Percentiles rank a stretch among this genome's conserved stretches.
phyloP scores from a whole-genome alignment of 1,140 invertebrate species.

The Camponotus pennsylvanicus region DNA sequence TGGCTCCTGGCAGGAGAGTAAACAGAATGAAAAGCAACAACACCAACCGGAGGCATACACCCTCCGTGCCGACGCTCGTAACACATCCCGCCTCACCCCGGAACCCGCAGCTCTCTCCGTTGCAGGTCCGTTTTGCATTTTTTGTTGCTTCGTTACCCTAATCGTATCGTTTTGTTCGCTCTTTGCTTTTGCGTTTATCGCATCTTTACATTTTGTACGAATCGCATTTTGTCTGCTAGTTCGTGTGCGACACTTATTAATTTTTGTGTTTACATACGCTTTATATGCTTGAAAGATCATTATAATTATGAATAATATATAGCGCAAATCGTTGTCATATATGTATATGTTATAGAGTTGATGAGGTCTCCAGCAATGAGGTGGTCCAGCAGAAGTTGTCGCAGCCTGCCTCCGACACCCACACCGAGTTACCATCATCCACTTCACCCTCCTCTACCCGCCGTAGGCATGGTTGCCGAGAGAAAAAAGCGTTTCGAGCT shows the following conservation, averaged over 20 bases:
- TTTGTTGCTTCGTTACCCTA: slow-evolving; percentile 31
- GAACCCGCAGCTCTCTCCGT: slow-evolving; percentile 88
- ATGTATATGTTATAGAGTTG: slow-evolving; percentile 84
- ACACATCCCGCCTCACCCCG: slow-evolving; percentile 83
- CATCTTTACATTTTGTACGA: not conserved
- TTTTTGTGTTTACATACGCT: no score
- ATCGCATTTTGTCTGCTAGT: not conserved
- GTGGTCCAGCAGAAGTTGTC: slow-evolving; percentile 84
- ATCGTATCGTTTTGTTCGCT: not conserved
- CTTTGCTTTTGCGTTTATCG: not conserved
- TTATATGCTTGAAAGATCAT: not conserved
- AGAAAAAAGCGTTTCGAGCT: slow-evolving; percentile 90
- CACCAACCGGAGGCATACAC: slow-evolving; percentile 80
- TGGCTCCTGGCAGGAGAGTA: slow-evolving; percentile 79
- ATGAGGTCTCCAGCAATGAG: slow-evolving; percentile 85
- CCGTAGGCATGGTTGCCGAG: slow-evolving; percentile 89
- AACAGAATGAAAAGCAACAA: slow-evolving; percentile 81
- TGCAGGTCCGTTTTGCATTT: slow-evolving; percentile 84
- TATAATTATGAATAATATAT: not conserved
- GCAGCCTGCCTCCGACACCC: slow-evolving; percentile 84
- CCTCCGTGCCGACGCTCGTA: slow-evolving; percentile 76
- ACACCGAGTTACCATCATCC: slow-evolving; percentile 82
- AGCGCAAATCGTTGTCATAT: not conserved
- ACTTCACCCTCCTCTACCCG: slow-evolving; percentile 86
- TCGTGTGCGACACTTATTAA: not conserved